Evolutionary conservation across 2,113 vertebrate genomes (phyloP).

Genomic region (Mus pahari): DNA sequence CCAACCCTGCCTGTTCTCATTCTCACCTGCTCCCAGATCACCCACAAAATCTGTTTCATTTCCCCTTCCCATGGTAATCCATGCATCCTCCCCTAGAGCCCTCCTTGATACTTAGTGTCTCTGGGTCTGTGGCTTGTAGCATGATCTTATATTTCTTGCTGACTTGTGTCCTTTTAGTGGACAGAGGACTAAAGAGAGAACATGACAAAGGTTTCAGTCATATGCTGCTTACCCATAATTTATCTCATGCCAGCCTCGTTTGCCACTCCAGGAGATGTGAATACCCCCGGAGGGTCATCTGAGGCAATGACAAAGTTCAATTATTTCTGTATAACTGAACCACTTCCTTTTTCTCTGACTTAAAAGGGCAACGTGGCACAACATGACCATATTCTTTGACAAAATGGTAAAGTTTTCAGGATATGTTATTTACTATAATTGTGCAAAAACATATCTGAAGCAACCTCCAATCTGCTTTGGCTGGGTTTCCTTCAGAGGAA

Average conservation of each 20-base stretch:
- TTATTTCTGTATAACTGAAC: neutral
- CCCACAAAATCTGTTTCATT: too few relatives aligned
- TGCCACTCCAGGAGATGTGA: neutral
- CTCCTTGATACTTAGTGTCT: neutral
- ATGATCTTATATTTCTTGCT: conserved; percentile 15
- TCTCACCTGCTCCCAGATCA: too few relatives aligned
- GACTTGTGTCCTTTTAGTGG: neutral
- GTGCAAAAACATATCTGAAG: neutral
- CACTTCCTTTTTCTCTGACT: conserved; percentile 46
- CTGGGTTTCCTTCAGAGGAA: neutral
- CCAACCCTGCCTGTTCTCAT: neutral
- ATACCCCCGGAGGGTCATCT: neutral
- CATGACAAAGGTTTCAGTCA: neutral
- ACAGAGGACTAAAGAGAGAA: neutral
- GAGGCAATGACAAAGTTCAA: conserved; percentile 7
- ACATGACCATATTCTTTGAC: neutral
- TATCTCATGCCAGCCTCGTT: neutral
- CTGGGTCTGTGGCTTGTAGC: neutral
- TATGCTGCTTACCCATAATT: neutral
- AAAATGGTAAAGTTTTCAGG: neutral
- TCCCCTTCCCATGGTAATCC: neutral
- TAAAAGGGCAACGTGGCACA: neutral
- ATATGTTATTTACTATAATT: neutral
- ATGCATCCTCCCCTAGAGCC: neutral
- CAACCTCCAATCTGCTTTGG: neutral